Evolutionary conservation across 1,140 invertebrate species (phyloP), one percentile per base, ranked within the genome.

Genomic region (Muscidifurax raptorellus): DNA sequence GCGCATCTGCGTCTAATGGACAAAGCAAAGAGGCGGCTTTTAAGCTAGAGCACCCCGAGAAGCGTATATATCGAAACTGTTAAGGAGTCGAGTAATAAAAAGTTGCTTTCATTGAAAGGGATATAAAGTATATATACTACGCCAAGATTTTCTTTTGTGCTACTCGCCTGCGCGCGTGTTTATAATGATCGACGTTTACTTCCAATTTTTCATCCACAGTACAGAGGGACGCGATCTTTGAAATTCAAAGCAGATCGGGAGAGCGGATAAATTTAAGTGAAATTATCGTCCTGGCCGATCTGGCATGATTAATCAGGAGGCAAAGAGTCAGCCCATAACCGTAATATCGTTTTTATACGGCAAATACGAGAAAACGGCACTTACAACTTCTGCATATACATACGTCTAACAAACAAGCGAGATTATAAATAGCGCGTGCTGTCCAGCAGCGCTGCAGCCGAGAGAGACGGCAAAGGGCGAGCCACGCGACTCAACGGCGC

Each of bases 401-500:
- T 47, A 12, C 13, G 7, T 9, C 1, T n/a, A 59, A 59, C 2
- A 59, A 59, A 59, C 52, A n/a, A 22, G 52, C n/a, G 52, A 59
- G 52, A 7, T 18, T 4, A 7, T 59, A 40, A 40, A 22, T 59
- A 22, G 32, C 78, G 67, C 78, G 78, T 12, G 30, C 72, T 36
- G 15, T 30, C 18, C n/a, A 32, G 36, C 69, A 36, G 47, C 71
- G 15, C 52, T 5, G 13, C 7, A 47, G 44, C 71, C 85, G 36
- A 36, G 80, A 32, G 71, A 87, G 87, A 87, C 83, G 82, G 87
- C 85, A 88, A 88, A 80, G 72, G 67, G 72, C 77, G 86, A 82
- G 87, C 87, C 86, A 84, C 80, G 86, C 83, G 85, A 86, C 87
- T 84, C 78, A 36, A 66, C 71, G 81, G 52, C 64, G 64, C 66